Conservation (phyloP, 2,797 vertebrate genomes). For the Sarcophilus harrisii region DNA sequence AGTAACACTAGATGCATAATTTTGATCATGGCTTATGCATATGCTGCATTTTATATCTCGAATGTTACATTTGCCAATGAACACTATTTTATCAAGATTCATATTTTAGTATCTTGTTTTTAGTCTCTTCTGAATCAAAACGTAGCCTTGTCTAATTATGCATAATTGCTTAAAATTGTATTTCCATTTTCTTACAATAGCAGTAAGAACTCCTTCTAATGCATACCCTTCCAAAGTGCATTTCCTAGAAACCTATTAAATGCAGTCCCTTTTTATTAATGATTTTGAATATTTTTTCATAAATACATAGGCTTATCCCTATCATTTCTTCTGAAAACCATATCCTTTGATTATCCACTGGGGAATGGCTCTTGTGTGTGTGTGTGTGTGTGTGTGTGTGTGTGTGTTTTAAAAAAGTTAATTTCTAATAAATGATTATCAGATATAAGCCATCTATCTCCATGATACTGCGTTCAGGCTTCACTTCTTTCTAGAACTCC, state of each 20-base stretch:
- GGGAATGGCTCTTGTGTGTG: background rate
- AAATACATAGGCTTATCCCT: background rate
- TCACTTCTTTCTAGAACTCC: background rate
- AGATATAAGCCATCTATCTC: background rate
- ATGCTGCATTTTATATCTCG: background rate
- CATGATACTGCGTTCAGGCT: background rate
- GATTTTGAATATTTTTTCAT: background rate
- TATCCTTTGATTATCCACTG: background rate
- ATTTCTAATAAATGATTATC: background rate
- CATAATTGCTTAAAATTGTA: background rate
- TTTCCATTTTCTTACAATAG: background rate
- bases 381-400: too few relatives aligned
- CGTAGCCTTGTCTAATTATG: background rate
- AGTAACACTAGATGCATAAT: background rate
- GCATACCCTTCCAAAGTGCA: background rate
- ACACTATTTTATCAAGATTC: background rate
- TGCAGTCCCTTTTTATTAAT: background rate
- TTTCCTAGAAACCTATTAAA: background rate
- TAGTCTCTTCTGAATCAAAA: background rate
- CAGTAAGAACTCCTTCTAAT: constrained; percentile 2
- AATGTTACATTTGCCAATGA: background rate
- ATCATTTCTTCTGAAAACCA: background rate
- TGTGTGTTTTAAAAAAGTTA: background rate
- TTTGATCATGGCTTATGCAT: background rate
- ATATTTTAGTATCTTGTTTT: background rate